Evolutionary conservation across 1,140 invertebrate species (phyloP), one percentile per base, ranked within the genome.

Genomic region (Tigriopus japonicus): DNA sequence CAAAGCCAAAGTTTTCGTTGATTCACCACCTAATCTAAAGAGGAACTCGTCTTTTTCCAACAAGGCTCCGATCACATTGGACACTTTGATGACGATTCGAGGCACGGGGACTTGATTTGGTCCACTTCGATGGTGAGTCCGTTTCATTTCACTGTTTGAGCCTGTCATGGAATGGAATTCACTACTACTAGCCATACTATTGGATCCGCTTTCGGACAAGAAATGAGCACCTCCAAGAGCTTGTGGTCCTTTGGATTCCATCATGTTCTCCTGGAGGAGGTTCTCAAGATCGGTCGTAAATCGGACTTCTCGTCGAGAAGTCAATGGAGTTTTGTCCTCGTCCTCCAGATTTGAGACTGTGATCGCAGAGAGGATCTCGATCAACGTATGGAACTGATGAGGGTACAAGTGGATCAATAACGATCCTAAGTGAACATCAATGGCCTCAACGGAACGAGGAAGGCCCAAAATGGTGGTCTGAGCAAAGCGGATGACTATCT

Each of bases 341-440:
- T 35, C 28, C 28, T 35, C 28, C 28, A 3, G 15, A 55, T 14
- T 23, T 3, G 28, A 55, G 28, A 15, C 28, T 6, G 45, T 21
- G 17, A 58, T 41, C 2, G 58, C 23, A 3, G 35, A 23, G 42
- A 45, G 13, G 21, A 60, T 51, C 41, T 60, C 42, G n/a, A 24
- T 24, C 12, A 60, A 42, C 51, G 42, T 15, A 54, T 60, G 45
- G 42, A 61, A 24, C 40, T 61, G 59, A 54, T 61, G 59, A 6
- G 59, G 59, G 15, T 24, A 61, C 15, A 53, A n/a, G 51, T 61
- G 59, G 28, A 61, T 14, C 28, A 21, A n/a, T 2, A 53, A 49
- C 12, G 43, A 12, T 2, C 59, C 59, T n/a, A 60, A 19, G 19
- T 54, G 23, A 21, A 61, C 12, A 6, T 61, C 49, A 13, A 61